A percentile compares a stretch with the other conserved stretches of the same genome.
Conservation (phyloP, 64 coral and sea anemone genomes). For the Pocillopora damicornis region DNA sequence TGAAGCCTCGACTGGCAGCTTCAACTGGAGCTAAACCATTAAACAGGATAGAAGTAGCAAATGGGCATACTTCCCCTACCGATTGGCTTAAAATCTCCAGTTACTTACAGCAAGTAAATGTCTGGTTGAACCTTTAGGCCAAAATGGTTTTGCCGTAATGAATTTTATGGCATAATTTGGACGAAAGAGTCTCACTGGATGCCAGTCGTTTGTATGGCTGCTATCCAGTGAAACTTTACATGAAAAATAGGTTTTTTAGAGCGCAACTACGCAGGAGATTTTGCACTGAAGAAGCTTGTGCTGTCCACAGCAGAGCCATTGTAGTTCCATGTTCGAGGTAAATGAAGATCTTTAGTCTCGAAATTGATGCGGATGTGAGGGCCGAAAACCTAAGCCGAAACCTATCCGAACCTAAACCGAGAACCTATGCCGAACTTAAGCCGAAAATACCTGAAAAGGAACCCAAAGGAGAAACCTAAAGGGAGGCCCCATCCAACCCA, state of each 20-base stretch:
- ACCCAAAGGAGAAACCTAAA: background rate
- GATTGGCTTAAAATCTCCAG: background rate
- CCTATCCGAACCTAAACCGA: background rate
- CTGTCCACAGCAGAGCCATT: background rate
- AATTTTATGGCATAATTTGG: background rate
- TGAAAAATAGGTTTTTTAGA: background rate
- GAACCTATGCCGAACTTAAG: background rate
- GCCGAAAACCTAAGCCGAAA: no score
- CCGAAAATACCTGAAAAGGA: background rate
- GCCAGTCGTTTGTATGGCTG: background rate
- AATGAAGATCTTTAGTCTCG: background rate
- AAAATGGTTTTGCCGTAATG: background rate
- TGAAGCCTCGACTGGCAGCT: background rate
- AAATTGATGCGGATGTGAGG: no score
- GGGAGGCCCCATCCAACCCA: background rate
- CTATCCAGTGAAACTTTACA: background rate
- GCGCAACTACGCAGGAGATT: background rate
- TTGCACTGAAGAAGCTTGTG: background rate
- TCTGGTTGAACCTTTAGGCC: conserved; percentile 1
- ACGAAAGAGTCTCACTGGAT: background rate
- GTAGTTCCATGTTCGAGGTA: background rate
- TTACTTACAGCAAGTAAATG: background rate
- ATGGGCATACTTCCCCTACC: background rate
- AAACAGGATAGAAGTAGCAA: background rate
- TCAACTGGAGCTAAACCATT: background rate